A percentile compares a stretch with the other conserved stretches of the same genome.
Evolutionary conservation across 92 coral and sea anemone genomes (phyloP).

Genomic region (Bergia puertoricense): DNA sequence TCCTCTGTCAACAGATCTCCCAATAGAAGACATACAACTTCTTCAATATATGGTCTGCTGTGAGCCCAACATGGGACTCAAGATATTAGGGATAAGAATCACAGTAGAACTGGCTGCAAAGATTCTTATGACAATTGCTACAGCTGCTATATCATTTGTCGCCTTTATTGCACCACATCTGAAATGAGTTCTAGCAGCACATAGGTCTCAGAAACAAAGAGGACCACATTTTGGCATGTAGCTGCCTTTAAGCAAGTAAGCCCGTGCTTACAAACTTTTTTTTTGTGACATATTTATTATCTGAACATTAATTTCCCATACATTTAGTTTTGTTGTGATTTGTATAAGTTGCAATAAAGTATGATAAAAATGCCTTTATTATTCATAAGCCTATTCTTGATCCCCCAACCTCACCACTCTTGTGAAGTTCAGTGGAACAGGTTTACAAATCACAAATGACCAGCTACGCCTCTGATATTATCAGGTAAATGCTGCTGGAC

Average conservation of each 20-base stretch:
- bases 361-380: too few species aligned
- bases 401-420: too few species aligned
- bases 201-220: too few species aligned
- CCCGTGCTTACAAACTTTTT: too few species aligned
- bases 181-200: neutral
- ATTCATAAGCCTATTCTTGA: too few species aligned
- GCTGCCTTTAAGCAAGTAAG: neutral
- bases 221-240: neutral
- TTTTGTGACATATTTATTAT: too few species aligned
- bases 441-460: too few species aligned
- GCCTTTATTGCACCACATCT: conserved; percentile 43
- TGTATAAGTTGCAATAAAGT: too few species aligned
- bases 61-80: conserved; percentile 71
- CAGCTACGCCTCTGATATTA: too few species aligned
- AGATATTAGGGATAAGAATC: conserved; percentile 71
- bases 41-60: conserved; percentile 59
- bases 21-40: conserved; percentile 64
- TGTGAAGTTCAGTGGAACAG: too few species aligned
- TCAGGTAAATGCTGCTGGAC: neutral
- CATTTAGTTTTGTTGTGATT: too few species aligned
- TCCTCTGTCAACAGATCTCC: conserved; percentile 54
- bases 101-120: conserved; percentile 63
- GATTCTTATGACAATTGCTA: conserved; percentile 61
- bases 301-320: too few species aligned
- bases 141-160: conserved; percentile 65